Percentiles rank a stretch among this genome's conserved stretches.
These are phyloP conservation scores for Caenorhabditis macrosperma DNA, from an alignment of 2,888 invertebrate species.

Conservation along the genomic window DNA sequence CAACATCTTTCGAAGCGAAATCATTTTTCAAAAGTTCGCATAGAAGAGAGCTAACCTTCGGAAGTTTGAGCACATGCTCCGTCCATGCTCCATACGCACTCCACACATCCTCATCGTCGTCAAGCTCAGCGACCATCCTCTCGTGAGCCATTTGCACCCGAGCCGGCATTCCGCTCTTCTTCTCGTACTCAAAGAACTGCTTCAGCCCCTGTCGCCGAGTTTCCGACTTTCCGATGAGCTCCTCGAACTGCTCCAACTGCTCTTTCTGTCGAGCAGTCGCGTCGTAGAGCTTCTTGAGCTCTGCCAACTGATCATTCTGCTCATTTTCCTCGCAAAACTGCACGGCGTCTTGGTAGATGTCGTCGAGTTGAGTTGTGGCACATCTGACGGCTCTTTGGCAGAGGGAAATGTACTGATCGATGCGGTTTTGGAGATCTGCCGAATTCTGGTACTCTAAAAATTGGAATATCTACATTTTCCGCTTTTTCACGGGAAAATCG, in stretches of 20 bases:
- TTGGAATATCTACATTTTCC: background rate
- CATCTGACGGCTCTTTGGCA: conserved; percentile 55
- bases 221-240: conserved; percentile 13
- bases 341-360: conserved; percentile 27
- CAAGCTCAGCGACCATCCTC: conserved; percentile 53
- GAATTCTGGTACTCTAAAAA: conserved; percentile 7
- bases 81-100: conserved; percentile 65
- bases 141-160: conserved; percentile 65
- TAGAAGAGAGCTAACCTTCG: conserved; percentile 57
- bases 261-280: conserved; percentile 17
- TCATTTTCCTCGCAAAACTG: conserved; percentile 24
- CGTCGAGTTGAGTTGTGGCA: conserved; percentile 38
- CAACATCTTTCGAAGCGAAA: too few relatives aligned
- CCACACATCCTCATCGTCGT: conserved; percentile 65
- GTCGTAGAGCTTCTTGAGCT: conserved; percentile 26
- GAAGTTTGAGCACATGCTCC: conserved; percentile 33
- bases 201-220: conserved; percentile 29
- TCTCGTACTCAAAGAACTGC: conserved; percentile 57
- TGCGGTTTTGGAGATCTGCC: conserved; percentile 3
- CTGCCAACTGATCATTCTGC: background rate
- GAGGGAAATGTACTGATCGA: conserved; percentile 14
- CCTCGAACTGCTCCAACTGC: conserved; percentile 53
- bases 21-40: too few relatives aligned
- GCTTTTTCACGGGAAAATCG: too few relatives aligned
- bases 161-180: conserved; percentile 22